These are phyloP conservation scores for Pelusios castaneus DNA, from an alignment of 2,113 vertebrate species.

Conservation along the genomic window DNA sequence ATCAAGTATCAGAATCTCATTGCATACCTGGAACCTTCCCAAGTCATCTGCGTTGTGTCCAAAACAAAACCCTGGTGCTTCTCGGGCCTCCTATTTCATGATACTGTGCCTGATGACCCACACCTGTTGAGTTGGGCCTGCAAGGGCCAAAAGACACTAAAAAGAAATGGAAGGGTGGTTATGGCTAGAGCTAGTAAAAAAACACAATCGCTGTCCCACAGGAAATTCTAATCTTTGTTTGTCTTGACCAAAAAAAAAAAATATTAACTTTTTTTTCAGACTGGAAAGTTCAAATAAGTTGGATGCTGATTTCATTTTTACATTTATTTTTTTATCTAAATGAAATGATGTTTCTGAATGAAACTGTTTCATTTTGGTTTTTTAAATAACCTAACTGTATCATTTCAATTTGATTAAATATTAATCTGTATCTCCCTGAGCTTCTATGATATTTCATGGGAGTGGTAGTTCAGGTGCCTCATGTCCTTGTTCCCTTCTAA, in stretches of 20 bases:
- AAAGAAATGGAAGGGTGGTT: neutral
- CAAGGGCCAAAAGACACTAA: neutral
- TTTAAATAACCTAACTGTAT: neutral
- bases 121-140: neutral
- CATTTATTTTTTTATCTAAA: neutral
- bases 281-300: neutral
- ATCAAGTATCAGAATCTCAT: neutral
- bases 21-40: neutral
- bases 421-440: neutral
- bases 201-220: neutral
- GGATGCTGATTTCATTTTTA: neutral
- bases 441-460: neutral
- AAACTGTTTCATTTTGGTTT: neutral
- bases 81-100: neutral
- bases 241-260: neutral
- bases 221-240: neutral
- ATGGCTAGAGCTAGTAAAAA: neutral
- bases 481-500: neutral
- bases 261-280: neutral
- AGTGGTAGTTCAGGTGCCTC: neutral
- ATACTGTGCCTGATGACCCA: neutral
- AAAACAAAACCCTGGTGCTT: neutral
- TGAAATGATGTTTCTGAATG: neutral
- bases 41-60: neutral
- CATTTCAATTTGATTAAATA: neutral